These are phyloP conservation scores for Clamator glandarius DNA, from an alignment of 2,797 vertebrate genomes.

Conservation along the genomic window DNA sequence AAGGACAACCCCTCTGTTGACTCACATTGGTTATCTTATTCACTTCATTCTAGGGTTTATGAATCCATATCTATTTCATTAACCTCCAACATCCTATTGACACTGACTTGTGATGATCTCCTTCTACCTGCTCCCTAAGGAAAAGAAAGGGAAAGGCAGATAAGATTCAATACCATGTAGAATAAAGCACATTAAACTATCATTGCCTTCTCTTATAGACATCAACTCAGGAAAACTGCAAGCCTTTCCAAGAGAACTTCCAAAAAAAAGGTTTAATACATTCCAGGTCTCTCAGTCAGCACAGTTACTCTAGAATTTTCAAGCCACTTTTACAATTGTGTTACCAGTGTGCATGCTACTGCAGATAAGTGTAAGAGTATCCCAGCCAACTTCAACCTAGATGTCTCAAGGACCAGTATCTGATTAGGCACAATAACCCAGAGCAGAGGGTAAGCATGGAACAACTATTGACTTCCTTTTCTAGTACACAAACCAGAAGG, in stretches of 20 bases:
- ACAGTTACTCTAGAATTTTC: not conserved
- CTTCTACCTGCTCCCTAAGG: not conserved
- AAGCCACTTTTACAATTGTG: not conserved
- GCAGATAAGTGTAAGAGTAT: not conserved
- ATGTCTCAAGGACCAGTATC: not conserved
- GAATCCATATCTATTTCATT: not conserved
- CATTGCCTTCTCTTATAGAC: not conserved
- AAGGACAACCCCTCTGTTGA: rapidly evolving
- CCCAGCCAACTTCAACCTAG: not conserved
- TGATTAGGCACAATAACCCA: not conserved
- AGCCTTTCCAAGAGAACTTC: not conserved
- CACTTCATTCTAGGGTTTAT: not conserved
- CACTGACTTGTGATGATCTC: not conserved
- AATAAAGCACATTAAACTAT: not conserved
- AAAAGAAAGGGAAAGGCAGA: not conserved
- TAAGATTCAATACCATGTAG: not conserved
- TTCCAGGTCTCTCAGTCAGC: not conserved
- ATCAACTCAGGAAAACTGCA: not conserved
- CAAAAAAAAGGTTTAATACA: not conserved
- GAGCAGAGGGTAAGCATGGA: not conserved
- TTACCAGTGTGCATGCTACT: not conserved
- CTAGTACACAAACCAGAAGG: not conserved
- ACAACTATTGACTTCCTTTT: not conserved
- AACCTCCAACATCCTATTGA: not conserved
- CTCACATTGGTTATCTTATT: not conserved